phyloP scores from a whole-genome alignment of 2,797 vertebrate species.

The Eulemur coronatus region DNA sequence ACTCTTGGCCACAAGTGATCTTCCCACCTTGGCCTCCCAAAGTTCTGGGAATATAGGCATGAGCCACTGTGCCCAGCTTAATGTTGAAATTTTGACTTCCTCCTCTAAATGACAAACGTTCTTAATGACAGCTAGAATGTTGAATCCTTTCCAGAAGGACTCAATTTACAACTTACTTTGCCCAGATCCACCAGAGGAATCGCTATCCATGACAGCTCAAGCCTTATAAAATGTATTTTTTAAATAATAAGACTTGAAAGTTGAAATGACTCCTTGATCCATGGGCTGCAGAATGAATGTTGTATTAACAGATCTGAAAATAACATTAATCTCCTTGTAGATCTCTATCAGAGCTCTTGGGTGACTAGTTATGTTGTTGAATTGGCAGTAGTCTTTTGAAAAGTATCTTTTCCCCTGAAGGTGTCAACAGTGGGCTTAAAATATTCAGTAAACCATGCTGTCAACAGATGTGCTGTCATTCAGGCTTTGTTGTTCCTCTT shows the following conservation, averaged over 20 bases:
- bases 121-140: neutral
- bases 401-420: neutral
- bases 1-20: neutral
- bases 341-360: neutral
- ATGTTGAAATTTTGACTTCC: neutral
- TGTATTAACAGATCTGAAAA: neutral
- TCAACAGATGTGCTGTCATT: neutral
- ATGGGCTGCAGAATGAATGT: neutral
- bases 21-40: neutral
- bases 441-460: neutral
- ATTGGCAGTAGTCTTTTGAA: neutral
- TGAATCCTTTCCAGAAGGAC: neutral
- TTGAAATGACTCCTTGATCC: neutral
- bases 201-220: neutral
- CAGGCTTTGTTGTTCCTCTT: neutral
- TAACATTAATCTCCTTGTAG: too few species aligned
- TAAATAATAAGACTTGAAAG: neutral
- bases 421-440: neutral
- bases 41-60: neutral
- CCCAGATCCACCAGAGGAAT: neutral
- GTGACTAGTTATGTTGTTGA: neutral
- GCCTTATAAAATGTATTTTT: neutral
- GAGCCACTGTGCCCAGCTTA: neutral
- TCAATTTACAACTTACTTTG: neutral
- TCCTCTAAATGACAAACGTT: neutral